Base-by-base conservation (phyloP, 2,888 invertebrate species). In the Drosophila fulvimacula region DNA sequence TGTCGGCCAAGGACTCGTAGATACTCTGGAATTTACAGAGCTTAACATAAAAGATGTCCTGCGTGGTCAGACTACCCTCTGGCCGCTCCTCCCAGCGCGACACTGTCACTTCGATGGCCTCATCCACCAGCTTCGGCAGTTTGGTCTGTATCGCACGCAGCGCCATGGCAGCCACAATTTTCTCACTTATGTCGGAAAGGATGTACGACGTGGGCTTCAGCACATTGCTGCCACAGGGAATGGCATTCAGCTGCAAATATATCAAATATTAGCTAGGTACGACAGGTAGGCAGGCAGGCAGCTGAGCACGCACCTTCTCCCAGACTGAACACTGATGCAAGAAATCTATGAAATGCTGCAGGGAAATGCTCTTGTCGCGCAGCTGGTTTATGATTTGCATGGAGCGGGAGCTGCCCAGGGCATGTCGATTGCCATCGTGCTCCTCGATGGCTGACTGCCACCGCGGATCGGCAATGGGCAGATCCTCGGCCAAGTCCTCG, bases 381-480 rank as follows among this genome's bases (percentile, higher is more conserved):
- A 99, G 93, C 91, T 98, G 98, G 73, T 96, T 96, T 1, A 95
- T 93, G 67, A 98, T 95, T 92, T 98, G 97, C 93, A 98, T 94
- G 3, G 98, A 97, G 19, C 95, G 94, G 0, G 96, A 96, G 89
- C 95, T 95, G 67, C 96, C 96, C 34, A 96, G 92, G 1, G 94
- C 93, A 84, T 92, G 84, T 77, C 92, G 92, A 3, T 91, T 88
- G 7, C 82, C 89, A 3, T 91, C 92, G 5, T 81, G 64, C 44
- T 89, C 81, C 30, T 87, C 77, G 46, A 90, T 86, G 0, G 83
- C 82, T 67, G 93, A 90, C 78, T 93, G 93, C 94, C 94, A 94
- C 81, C 89, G 90, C 0, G 98, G 98, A 94, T 98, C 98, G 15
- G 96, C 95, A 0, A 96, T 95, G 1, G 98, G 98, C 76, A 95